A percentile compares a stretch with the other conserved stretches of the same genome.
Conservation (phyloP, 2,888 invertebrate genomes). For the Synergus gifuensis region DNA sequence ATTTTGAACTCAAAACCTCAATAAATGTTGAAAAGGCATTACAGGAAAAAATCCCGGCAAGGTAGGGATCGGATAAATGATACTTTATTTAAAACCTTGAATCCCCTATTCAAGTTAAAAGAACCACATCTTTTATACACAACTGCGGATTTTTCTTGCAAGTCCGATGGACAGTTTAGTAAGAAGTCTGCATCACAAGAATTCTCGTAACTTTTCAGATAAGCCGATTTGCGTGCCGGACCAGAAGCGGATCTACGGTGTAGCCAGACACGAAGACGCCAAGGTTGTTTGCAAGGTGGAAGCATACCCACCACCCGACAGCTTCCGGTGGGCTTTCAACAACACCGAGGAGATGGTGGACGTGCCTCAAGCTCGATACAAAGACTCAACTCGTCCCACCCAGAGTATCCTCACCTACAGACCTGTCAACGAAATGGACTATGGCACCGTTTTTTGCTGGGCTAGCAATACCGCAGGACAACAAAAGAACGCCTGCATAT, state of each 20-base stretch:
- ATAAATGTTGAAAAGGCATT: no score
- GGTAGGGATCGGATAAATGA: no score
- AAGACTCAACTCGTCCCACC: slow-evolving; percentile 81
- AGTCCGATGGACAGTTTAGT: background rate
- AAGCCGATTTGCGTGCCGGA: slow-evolving; percentile 89
- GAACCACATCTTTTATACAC: background rate
- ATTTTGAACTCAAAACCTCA: no score
- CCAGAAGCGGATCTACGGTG: slow-evolving; percentile 89
- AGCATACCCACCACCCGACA: slow-evolving; percentile 89
- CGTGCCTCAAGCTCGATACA: slow-evolving; percentile 85
- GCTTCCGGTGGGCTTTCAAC: slow-evolving; percentile 93
- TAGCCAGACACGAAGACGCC: slow-evolving; percentile 89
- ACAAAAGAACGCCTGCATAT: slow-evolving; percentile 86
- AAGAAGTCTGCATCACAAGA: background rate
- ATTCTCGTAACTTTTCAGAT: slow-evolving; percentile 80
- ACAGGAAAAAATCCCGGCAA: no score
- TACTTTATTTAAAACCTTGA: background rate
- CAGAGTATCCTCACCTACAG: slow-evolving; percentile 84
- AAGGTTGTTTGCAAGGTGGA: slow-evolving; percentile 91
- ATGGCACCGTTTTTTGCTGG: slow-evolving; percentile 87
- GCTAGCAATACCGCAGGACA: slow-evolving; percentile 86
- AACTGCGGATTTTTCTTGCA: background rate
- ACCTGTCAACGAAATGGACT: slow-evolving; percentile 87
- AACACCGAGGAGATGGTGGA: slow-evolving; percentile 91
- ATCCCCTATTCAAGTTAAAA: background rate